These are phyloP conservation scores for Mnemiopsis leidyi DNA, from an alignment of 37 sponge, comb jelly and placozoan genomes.

Conservation along the genomic window DNA sequence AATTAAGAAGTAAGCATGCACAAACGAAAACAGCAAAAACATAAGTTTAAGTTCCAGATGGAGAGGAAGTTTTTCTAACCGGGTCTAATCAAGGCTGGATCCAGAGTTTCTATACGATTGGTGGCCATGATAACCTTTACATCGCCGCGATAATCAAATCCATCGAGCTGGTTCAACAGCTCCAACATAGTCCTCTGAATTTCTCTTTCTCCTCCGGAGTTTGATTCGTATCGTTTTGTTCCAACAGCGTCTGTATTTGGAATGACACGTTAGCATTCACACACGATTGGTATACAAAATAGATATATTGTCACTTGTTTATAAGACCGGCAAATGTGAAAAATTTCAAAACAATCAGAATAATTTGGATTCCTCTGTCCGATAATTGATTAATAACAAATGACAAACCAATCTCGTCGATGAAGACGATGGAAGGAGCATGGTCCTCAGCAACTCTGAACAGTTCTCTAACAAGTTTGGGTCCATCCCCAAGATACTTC, in stretches of 20 bases:
- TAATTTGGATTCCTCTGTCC: too few species aligned
- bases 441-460: conserved; percentile 99
- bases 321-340: too few species aligned
- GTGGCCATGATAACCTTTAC: conserved; percentile 99
- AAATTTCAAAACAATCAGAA: too few species aligned
- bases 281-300: too few species aligned
- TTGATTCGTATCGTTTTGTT: conserved; percentile 83
- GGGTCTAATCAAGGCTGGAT: conserved; percentile 97
- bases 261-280: too few species aligned
- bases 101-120: conserved; percentile 98
- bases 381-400: neutral
- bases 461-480: conserved; percentile 93
- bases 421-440: conserved; percentile 98
- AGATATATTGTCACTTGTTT: too few species aligned
- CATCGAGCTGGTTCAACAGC: conserved; percentile 96
- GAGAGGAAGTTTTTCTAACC: too few species aligned
- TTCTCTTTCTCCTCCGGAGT: conserved; percentile 95
- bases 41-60: too few species aligned
- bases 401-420: conserved; percentile 90
- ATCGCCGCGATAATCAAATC: conserved; percentile 97
- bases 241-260: conserved; percentile 65
- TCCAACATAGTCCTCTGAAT: conserved; percentile 98
- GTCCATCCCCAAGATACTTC: conserved; percentile 99
- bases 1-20: neutral
- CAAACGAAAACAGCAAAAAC: neutral